Evolutionary conservation across 2,888 invertebrate genomes (phyloP).

Genomic region (Cerceris ruficornis): DNA sequence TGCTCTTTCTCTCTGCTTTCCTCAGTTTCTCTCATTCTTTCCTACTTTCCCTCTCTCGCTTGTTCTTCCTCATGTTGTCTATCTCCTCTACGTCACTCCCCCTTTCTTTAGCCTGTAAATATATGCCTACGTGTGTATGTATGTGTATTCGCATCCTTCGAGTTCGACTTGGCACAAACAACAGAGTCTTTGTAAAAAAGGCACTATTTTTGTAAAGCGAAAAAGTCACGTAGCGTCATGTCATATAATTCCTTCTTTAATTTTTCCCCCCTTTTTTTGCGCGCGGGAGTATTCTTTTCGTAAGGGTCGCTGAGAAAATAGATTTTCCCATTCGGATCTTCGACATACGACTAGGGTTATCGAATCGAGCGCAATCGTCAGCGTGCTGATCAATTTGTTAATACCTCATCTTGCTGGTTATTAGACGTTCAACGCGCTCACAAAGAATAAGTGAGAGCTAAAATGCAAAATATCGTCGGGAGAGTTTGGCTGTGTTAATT

Average conservation of each 20-base stretch:
- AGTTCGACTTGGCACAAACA: constrained; percentile 69
- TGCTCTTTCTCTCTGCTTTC: constrained; percentile 3
- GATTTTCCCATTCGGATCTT: no score
- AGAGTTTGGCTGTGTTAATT: constrained; percentile 48
- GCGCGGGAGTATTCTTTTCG: background rate
- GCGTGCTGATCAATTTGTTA: no score
- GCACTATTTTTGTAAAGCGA: constrained; percentile 70
- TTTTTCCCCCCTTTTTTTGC: background rate
- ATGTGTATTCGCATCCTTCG: constrained; percentile 29
- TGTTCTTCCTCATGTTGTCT: background rate
- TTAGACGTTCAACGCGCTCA: background rate
- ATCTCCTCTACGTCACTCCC: background rate
- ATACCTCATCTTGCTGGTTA: no score
- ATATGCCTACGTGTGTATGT: constrained; percentile 27
- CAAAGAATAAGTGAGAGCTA: constrained; percentile 25
- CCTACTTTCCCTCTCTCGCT: constrained; percentile 7
- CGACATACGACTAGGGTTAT: no score
- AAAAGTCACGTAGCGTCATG: constrained; percentile 54
- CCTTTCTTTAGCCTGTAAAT: constrained; percentile 24
- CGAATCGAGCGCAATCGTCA: no score
- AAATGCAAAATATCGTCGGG: constrained; percentile 28
- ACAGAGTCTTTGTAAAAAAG: constrained; percentile 70
- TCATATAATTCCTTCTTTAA: constrained; percentile 27
- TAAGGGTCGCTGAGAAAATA: no score
- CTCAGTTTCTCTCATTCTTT: background rate